Conservation (phyloP, 2,113 vertebrate genomes). For the Pseudorasbora parva region DNA sequence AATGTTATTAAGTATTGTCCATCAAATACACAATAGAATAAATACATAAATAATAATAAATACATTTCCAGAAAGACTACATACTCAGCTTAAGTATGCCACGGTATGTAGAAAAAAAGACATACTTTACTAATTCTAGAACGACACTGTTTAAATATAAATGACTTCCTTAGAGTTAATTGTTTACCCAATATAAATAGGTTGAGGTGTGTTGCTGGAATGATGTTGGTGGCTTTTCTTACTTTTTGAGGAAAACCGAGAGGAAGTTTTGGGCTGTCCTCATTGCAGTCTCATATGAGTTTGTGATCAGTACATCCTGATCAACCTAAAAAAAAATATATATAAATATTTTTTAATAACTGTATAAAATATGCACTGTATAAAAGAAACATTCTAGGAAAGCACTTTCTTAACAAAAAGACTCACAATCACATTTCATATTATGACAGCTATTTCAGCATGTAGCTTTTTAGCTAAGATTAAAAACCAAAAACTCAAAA, state of each 20-base stretch:
- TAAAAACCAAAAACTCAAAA: neutral
- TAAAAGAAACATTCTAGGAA: neutral
- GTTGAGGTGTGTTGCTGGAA: neutral
- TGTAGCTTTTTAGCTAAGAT: too few relatives aligned
- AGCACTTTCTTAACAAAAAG: neutral
- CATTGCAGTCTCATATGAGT: conserved; percentile 98
- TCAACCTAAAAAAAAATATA: conserved; percentile 80
- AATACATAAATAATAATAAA: neutral
- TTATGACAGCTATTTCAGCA: neutral
- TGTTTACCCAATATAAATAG: neutral
- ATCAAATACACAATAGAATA: neutral
- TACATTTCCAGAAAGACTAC: neutral
- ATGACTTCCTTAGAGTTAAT: neutral
- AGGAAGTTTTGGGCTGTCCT: conserved; percentile 98
- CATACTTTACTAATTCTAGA: neutral
- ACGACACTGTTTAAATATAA: neutral
- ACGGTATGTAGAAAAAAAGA: neutral
- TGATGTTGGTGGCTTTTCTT: conserved; percentile 58
- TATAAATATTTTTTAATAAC: too few relatives aligned
- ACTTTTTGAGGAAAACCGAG: conserved; percentile 99
- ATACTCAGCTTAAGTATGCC: neutral
- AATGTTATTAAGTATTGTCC: neutral
- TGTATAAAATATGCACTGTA: neutral
- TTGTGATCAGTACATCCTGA: conserved; percentile 96
- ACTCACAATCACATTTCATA: neutral